Evolutionary conservation across 2,113 vertebrate species (phyloP), one percentile per base, ranked within the genome.

Genomic region (Notarius quadriscutis): DNA sequence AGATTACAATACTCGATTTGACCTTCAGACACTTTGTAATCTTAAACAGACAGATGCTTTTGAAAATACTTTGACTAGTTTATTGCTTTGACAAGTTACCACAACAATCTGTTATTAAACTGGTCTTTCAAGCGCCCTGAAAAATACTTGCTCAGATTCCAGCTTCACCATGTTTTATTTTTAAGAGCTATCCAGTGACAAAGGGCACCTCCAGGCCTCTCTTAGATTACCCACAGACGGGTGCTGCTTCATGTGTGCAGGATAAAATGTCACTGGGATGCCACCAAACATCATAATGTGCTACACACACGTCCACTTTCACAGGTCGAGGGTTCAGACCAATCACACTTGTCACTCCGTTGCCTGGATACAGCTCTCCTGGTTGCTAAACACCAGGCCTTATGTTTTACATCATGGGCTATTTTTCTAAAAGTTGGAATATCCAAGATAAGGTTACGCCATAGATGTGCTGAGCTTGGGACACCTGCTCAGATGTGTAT

Each of bases 371-470:
- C 94, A 91, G 90, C 93, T 90, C 93, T 93, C 96, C 94, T 89
- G 48, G 96, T 95, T 95, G 91, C 95, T 95, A 95, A 96, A 96
- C 95, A 95, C 92, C 95, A 94, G 93, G 95, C 96, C 95, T 95
- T 93, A 93, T 92, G 96, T 97, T 98, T 94, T 98, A 99, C 96
- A 96, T 98, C 97, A 99, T 98, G 94, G 93, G 93, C 95, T 97
- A 96, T 97, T 97, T 98, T 97, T 98, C 96, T 97, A 94, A 97
- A 94, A 96, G 96, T 96, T 96, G 95, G 95, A 96, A 96, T 93
- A 93, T 92, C 94, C 95, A 96, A 95, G 97, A 95, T 96, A 96
- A 93, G 93, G 91, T 98, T 97, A 97, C 97, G 95, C 93, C 93
- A 93, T 91, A 94, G 95, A 92, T 95, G 93, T 96, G 95, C 95